Percentiles rank a stretch among this genome's conserved stretches.
phyloP scores from a whole-genome alignment of 2,113 vertebrate genomes.

The Passer domesticus region DNA sequence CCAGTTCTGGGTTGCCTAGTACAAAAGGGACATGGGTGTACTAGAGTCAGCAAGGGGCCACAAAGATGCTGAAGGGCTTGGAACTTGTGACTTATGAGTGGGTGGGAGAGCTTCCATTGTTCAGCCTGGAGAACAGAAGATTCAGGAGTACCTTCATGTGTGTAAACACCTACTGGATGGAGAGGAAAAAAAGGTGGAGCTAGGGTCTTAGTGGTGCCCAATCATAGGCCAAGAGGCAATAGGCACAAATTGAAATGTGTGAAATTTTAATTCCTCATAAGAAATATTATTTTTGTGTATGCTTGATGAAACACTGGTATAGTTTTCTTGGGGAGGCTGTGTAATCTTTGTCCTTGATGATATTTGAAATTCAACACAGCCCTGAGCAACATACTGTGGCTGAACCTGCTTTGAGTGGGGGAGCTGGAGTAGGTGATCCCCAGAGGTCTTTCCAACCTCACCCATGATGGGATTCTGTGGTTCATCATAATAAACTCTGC shows the following conservation, averaged over 20 bases:
- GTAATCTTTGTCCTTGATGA: neutral
- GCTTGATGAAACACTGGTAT: neutral
- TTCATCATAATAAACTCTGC: neutral
- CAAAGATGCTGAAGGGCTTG: neutral
- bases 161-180: neutral
- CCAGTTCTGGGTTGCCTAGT: neutral
- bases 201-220: neutral
- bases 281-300: neutral
- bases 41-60: neutral
- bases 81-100: neutral
- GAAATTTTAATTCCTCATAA: neutral
- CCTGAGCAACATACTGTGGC: neutral
- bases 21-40: neutral
- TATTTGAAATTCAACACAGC: neutral
- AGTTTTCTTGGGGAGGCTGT: neutral
- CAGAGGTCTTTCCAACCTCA: neutral
- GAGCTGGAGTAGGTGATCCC: neutral
- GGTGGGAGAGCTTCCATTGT: neutral
- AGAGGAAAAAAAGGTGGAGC: neutral
- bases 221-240: neutral
- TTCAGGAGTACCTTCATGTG: neutral
- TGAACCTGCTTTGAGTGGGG: neutral
- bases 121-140: neutral
- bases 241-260: neutral
- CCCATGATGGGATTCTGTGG: neutral